Evolutionary conservation across 2,797 vertebrate species (phyloP).

Genomic region (Gambusia yucatana): DNA sequence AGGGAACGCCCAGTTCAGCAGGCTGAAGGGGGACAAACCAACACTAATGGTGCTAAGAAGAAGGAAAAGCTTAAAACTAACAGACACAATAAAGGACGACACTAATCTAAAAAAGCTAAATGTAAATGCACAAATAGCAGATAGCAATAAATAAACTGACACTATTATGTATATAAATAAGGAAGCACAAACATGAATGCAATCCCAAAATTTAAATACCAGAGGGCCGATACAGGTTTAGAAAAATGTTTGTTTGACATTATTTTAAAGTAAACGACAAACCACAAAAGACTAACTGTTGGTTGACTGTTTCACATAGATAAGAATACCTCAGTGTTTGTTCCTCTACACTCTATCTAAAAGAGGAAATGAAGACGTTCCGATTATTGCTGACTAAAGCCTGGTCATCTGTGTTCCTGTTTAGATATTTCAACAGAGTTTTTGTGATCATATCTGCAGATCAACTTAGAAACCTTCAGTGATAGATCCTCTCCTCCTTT

Average conservation of each 20-base stretch:
- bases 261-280: background rate
- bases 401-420: conserved; percentile 21
- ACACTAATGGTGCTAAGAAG: background rate
- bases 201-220: background rate
- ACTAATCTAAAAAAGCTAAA: background rate
- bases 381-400: conserved; percentile 19
- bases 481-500: background rate
- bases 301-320: conserved; percentile 7
- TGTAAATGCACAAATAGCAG: background rate
- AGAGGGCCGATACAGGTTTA: background rate
- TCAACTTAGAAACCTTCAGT: background rate
- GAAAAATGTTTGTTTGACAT: background rate
- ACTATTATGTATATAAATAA: background rate
- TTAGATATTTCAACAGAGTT: conserved; percentile 7
- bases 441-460: background rate
- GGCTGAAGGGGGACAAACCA: background rate
- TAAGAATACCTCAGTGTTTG: conserved; percentile 18
- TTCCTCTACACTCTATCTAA: conserved; percentile 2
- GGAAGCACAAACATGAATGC: background rate
- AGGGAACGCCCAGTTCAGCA: background rate
- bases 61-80: background rate
- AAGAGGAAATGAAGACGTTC: conserved; percentile 29
- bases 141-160: background rate
- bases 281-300: background rate
- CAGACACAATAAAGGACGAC: background rate